These are phyloP conservation scores for Rhynchopsitta pachyrhyncha DNA, from an alignment of 2,113 vertebrate species.

Conservation along the genomic window DNA sequence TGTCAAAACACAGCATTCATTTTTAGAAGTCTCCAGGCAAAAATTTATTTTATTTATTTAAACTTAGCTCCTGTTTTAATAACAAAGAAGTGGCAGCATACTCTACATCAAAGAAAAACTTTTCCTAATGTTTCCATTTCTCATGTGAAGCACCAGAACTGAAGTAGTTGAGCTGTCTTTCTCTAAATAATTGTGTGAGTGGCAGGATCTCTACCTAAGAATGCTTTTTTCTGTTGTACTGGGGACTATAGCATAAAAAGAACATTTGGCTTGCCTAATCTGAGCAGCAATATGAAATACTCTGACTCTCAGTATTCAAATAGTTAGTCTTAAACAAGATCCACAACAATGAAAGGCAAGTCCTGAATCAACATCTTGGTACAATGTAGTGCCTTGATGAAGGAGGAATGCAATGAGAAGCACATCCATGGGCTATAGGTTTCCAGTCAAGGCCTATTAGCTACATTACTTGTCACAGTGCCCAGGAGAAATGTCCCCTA, in stretches of 20 bases:
- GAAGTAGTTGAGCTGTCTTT: conserved; percentile 60
- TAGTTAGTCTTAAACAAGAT: conserved; percentile 34
- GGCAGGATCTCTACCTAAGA: conserved; percentile 57
- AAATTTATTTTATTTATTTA: conserved; percentile 84
- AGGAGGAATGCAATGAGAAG: not conserved
- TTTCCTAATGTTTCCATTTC: conserved; percentile 73
- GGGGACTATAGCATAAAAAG: conserved; percentile 35
- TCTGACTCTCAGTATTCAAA: conserved; percentile 26
- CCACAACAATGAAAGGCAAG: not conserved
- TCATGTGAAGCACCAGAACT: conserved; percentile 62
- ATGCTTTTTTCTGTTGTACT: conserved; percentile 62
- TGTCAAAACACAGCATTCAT: conserved; percentile 76
- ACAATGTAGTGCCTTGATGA: not conserved
- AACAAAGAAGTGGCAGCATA: conserved; percentile 69
- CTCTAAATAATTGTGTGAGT: conserved; percentile 46
- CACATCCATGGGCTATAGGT: not conserved
- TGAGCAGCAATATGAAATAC: not conserved
- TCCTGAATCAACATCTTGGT: not conserved
- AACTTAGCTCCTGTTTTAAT: conserved; percentile 79
- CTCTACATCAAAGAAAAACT: conserved; percentile 75
- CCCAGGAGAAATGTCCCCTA: not conserved
- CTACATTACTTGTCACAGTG: not conserved
- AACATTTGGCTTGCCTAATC: conserved; percentile 18
- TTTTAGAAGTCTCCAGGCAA: conserved; percentile 76
- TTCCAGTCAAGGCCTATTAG: not conserved